Evolutionary conservation across 2,888 invertebrate genomes (phyloP), one percentile per base, ranked within the genome.

Genomic region (Halictus quadricinctus): DNA sequence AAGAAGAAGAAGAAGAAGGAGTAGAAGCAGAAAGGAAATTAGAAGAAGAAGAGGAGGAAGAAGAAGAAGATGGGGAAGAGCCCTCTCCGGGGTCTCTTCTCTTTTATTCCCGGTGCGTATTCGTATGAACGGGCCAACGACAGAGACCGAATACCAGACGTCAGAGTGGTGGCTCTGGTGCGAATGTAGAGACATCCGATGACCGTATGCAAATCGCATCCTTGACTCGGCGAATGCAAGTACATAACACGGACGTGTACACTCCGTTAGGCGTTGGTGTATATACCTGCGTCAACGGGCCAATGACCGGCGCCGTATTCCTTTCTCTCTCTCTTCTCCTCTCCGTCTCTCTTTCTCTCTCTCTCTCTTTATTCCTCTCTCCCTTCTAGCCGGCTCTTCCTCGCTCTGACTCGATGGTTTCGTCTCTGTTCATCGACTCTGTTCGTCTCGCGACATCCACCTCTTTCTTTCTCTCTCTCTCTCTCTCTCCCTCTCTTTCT

Each of bases 181-280:
- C 87, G 88, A 83, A 74, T 82, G 85, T 80, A 84, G 88, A 89
- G 86, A 87, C 88, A 87, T 88, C 87, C 88, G 89, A 89, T 89
- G 89, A 86, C 87, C 84, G 86, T 89, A 89, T 89, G 89, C 87
- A 87, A 89, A 89, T 89, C 86, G 86, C 87, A 89, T 89, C 89
- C 89, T 89, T 89, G 89, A 89, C 89, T 89, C 87, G 88, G 76
- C 88, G 87, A 83, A 87, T 86, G 88, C 87, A 84, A 88, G 88
- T 88, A 88, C 88, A 88, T 88, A 88, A 87, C 84, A 84, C 84
- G 88, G 81, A 83, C 84, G 84, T 87, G 79, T 86, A 84, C 84
- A 83, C 88, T 86, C 86, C 86, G 90, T 90, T 90, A 89, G 87
- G 86, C 86, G 87, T 84, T 85, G 84, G 82, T 84, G 85, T 88